These are phyloP conservation scores for Thalassarche chlororhynchos DNA, from an alignment of 2,113 vertebrate genomes.

Conservation along the genomic window DNA sequence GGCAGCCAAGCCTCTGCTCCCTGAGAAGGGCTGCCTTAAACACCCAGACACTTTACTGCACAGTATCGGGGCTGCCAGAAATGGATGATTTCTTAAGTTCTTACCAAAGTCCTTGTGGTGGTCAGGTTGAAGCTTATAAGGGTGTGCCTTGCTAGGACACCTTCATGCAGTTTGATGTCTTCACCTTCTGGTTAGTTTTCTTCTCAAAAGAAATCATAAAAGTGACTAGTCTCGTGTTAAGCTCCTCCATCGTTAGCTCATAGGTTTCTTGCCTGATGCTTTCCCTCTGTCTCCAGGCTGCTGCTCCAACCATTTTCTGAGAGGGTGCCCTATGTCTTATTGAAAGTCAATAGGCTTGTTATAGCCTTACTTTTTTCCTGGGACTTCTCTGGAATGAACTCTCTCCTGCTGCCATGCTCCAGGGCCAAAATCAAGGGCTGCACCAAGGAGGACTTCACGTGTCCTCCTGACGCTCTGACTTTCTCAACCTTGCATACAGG, in stretches of 20 bases:
- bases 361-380: not conserved
- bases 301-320: not conserved
- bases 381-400: not conserved
- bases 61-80: not conserved
- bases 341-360: not conserved
- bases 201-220: not conserved
- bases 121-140: not conserved
- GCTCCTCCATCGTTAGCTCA: not conserved
- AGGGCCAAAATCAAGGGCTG: not conserved
- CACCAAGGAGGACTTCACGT: not conserved
- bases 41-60: not conserved
- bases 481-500: not conserved
- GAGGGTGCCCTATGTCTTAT: not conserved
- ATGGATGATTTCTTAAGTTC: not conserved
- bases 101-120: not conserved
- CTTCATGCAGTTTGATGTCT: not conserved
- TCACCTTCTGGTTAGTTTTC: not conserved
- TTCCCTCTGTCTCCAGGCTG: not conserved
- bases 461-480: not conserved
- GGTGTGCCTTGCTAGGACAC: not conserved
- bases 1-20: not conserved
- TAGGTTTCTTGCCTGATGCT: not conserved
- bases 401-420: not conserved
- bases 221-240: not conserved
- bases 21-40: not conserved